Evolutionary conservation across 2,888 invertebrate genomes (phyloP).

Genomic region (Amblyjoppa fuscipennis): DNA sequence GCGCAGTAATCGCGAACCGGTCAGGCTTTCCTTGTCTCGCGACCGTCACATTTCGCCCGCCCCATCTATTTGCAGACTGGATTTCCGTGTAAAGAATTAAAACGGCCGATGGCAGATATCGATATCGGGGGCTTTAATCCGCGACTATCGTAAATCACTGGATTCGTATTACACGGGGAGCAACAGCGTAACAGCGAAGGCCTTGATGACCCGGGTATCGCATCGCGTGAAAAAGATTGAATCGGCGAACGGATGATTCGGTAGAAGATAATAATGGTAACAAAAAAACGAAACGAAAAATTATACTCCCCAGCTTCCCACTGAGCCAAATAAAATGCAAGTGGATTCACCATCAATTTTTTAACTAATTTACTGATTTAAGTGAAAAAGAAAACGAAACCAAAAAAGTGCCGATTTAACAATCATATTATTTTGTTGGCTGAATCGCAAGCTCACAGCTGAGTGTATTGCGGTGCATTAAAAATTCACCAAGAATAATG

Average conservation of each 20-base stretch:
- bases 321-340: not conserved
- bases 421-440: not conserved
- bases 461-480: not conserved
- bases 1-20: slow-evolving; percentile 21
- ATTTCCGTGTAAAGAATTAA: slow-evolving; percentile 40
- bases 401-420: not conserved
- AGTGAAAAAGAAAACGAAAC: not conserved
- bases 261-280: not conserved
- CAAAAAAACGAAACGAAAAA: not conserved
- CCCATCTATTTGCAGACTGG: slow-evolving; percentile 21
- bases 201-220: not conserved
- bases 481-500: not conserved
- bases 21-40: slow-evolving; percentile 3
- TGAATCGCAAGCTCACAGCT: not conserved
- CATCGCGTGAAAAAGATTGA: not conserved
- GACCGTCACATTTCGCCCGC: slow-evolving; percentile 49
- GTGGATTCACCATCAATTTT: not conserved
- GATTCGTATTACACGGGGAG: slow-evolving; percentile 9
- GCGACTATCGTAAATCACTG: slow-evolving; percentile 38
- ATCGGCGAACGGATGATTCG: not conserved
- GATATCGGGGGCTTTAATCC: slow-evolving; percentile 24
- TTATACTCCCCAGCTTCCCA: no score
- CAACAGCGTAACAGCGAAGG: not conserved
- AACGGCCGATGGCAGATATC: slow-evolving; percentile 34
- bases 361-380: not conserved